Evolutionary conservation across 2,113 vertebrate genomes (phyloP), one percentile per base, ranked within the genome.

Genomic region (Nycticebus coucang): DNA sequence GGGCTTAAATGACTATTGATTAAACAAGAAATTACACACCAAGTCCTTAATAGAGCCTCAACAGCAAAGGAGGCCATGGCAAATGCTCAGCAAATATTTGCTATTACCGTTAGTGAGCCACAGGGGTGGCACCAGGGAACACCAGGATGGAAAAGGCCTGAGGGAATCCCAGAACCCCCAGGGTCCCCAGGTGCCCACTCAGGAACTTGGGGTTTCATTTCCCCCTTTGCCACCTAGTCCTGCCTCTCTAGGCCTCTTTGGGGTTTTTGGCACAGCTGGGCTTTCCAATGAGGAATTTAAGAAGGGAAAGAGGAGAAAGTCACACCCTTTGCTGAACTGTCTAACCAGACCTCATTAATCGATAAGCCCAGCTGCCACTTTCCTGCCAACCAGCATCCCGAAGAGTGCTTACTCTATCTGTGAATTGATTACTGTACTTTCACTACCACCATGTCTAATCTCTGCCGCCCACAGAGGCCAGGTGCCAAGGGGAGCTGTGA

Each of bases 401-500:
- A 87, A 2, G 1, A 15, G 95, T 62, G 14, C 89, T 95, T 69
- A 82, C 84, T 95, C 22, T 17, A 18, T 18, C 87, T 83, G 89
- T 62, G 90, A 89, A 82, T 30, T 7, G 68, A 90, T 28, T 7
- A 55, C 71, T 1, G 0, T 1, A 17, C 50, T 91, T 87, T 78
- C 3, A 26, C 89, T 86, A 87, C 72, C 2, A 7, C 82, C 35
- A 69, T 0, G 1, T 24, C 78, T 33, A 26, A 24, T 86, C 24
- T 60, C 19, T 0, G 0, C 75, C 0, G 7, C 87, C 89, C 55
- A 1, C 86, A 33, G 62, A 33, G 86, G 71, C 81, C 45, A 77
- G 37, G 17, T 53, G 72, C 89, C 94, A 71, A 68, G 57, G 1
- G 55, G 0, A 30, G 8, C 12, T 1, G n/a, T 28, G 1, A 17